phyloP scores from a whole-genome alignment of 2,113 vertebrate species.

The Prunella himalayana region DNA sequence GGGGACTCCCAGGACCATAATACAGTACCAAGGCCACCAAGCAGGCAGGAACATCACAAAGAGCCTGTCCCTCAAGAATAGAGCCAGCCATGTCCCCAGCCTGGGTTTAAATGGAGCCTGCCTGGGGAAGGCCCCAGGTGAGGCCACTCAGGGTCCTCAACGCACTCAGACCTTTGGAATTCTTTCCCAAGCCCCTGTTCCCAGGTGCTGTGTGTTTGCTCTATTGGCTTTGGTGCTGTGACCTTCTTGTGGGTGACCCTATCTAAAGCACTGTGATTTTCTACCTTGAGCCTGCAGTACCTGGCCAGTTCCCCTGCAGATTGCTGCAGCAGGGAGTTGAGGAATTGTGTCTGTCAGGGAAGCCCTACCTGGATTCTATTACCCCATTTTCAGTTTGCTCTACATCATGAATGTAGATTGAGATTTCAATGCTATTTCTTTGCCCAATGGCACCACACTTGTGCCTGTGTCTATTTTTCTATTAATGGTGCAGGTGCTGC shows the following conservation, averaged over 20 bases:
- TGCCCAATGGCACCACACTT: neutral
- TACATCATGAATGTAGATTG: neutral
- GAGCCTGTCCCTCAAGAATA: accelerated
- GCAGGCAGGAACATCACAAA: accelerated
- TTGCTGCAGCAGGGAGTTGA: neutral
- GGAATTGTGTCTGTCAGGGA: neutral
- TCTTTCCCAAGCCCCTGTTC: neutral
- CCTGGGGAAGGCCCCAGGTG: accelerated
- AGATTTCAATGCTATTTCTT: neutral
- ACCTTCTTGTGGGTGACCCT: neutral
- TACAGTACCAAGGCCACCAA: accelerated
- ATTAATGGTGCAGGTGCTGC: neutral
- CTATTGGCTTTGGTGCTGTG: neutral
- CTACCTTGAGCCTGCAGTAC: neutral
- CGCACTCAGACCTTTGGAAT: too few relatives aligned
- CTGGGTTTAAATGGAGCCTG: accelerated
- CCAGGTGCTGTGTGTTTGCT: neutral
- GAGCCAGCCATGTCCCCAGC: accelerated
- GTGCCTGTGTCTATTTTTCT: neutral
- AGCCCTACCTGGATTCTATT: neutral
- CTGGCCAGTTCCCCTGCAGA: neutral
- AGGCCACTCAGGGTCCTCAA: neutral
- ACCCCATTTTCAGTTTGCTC: neutral
- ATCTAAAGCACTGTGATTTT: neutral
- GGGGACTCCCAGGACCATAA: accelerated